Base-by-base conservation (phyloP, 30 jellyfish, hydroid and myxozoan species). In the Chironex yamaguchii region DNA sequence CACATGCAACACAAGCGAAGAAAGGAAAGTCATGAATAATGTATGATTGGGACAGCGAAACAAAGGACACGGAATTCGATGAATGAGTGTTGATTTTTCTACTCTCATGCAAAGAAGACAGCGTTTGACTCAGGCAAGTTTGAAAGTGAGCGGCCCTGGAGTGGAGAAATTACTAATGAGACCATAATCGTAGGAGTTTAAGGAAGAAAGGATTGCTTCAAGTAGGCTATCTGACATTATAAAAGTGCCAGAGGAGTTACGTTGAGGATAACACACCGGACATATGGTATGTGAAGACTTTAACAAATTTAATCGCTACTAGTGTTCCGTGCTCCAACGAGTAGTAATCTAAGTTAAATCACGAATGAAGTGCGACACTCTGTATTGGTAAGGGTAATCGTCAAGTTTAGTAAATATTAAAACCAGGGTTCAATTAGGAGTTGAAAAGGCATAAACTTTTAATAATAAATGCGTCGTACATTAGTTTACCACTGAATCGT, bases 61-160 rank as follows among this genome's bases (percentile, higher is more conserved):
- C 90, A 77, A 88, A 88, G 76, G 96, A 65, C 80, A 34, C 68
- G 96, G 96, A 65, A 88, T 88, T 78, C 96, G 91, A 69, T 88
- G 96, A 88, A 88, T 88, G 91, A 88, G 83, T 88, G 96, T 66
- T 67, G 92, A 80, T 88, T 88, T 82, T 76, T 36, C 67, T 52
- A 81, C 53, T 31, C 53, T 22, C 58, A 42, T 42, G 58, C 58
- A 42, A 9, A 42, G 58, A 42, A 42, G 58, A 42, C 9, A 17
- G 58, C 73, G 11, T 48, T 58, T 14, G 73, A 58, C n/a, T 25
- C 73, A n/a, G n/a, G 32, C 73, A 21, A 58, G 73, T 21, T 6
- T 14, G n/a, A 31, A 25, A 4, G 4, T 48, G 12, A n/a, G 4
- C n/a, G 25, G 9, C 32, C 32, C 11, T 25, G 24, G n/a, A n/a